Conservation (phyloP, 1,140 invertebrate species). For the Diabrotica virgifera region DNA sequence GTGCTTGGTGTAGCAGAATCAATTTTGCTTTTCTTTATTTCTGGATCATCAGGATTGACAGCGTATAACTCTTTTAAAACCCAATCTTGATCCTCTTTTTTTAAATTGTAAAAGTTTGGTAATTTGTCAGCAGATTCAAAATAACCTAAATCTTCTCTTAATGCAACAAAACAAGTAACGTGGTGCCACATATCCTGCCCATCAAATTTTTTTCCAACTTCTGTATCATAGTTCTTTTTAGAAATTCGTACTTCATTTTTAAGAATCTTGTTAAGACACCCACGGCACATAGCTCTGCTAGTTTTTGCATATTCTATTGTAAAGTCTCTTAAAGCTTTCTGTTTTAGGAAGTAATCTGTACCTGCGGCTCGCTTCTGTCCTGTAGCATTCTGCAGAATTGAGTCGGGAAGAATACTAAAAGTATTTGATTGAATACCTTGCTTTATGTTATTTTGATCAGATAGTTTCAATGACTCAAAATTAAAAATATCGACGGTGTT, state of each 20-base stretch:
- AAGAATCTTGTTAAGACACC: constrained; percentile 82
- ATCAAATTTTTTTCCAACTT: constrained; percentile 75
- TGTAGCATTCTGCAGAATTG: constrained; percentile 34
- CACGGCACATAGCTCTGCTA: constrained; percentile 72
- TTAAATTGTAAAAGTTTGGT: constrained; percentile 71
- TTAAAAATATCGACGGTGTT: constrained; percentile 76
- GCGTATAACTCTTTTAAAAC: constrained; percentile 69
- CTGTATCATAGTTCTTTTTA: constrained; percentile 83
- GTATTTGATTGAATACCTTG: constrained; percentile 62
- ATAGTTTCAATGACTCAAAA: constrained; percentile 78
- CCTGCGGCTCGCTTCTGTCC: constrained; percentile 46
- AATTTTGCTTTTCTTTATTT: constrained; percentile 65
- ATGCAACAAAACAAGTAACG: constrained; percentile 84
- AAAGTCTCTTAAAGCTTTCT: constrained; percentile 63
- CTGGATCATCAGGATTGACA: constrained; percentile 52
- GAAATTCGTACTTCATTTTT: constrained; percentile 77
- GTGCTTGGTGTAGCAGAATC: constrained; percentile 52
- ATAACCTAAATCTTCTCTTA: constrained; percentile 72
- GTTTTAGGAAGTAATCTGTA: constrained; percentile 30
- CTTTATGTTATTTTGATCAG: constrained; percentile 83
- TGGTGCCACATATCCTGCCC: constrained; percentile 86
- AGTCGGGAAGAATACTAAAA: constrained; percentile 22
- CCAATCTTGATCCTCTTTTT: constrained; percentile 69
- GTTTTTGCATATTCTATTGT: constrained; percentile 87
- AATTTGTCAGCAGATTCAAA: constrained; percentile 66